phyloP scores from a whole-genome alignment of 2,113 vertebrate species.

The Ochotona curzoniae region DNA sequence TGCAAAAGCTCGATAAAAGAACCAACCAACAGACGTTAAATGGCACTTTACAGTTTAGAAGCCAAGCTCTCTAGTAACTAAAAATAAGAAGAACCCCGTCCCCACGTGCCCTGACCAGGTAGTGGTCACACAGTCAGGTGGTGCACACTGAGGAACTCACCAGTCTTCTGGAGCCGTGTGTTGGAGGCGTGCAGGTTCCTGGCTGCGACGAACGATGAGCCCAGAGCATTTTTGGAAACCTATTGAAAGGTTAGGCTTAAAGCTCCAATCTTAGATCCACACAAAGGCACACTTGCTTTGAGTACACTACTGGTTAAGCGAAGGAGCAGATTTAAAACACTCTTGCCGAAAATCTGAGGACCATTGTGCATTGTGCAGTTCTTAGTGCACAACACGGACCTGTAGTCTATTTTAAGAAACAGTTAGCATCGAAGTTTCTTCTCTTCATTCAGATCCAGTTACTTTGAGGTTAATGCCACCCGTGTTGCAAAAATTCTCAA shows the following conservation, averaged over 20 bases:
- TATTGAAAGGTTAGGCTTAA: slow-evolving; percentile 69
- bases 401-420: neutral
- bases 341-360: neutral
- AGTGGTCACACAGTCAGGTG: neutral
- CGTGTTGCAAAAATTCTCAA: neutral
- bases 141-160: slow-evolving; percentile 83
- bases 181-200: slow-evolving; percentile 94
- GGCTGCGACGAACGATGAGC: slow-evolving; percentile 92
- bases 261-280: neutral
- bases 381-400: neutral
- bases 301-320: neutral
- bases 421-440: neutral
- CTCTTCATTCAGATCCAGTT: neutral
- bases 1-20: slow-evolving; percentile 36
- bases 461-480: neutral
- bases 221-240: slow-evolving; percentile 92
- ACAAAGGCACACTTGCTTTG: neutral
- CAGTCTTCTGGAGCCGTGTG: slow-evolving; percentile 92
- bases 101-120: neutral
- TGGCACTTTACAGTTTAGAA: neutral
- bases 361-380: neutral
- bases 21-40: neutral
- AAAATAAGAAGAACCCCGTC: neutral
- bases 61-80: neutral
- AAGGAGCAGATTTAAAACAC: neutral